Percentiles rank a stretch among this genome's conserved stretches.
phyloP scores from a whole-genome alignment of 2,888 invertebrate genomes.

The Zele albiditarsus region DNA sequence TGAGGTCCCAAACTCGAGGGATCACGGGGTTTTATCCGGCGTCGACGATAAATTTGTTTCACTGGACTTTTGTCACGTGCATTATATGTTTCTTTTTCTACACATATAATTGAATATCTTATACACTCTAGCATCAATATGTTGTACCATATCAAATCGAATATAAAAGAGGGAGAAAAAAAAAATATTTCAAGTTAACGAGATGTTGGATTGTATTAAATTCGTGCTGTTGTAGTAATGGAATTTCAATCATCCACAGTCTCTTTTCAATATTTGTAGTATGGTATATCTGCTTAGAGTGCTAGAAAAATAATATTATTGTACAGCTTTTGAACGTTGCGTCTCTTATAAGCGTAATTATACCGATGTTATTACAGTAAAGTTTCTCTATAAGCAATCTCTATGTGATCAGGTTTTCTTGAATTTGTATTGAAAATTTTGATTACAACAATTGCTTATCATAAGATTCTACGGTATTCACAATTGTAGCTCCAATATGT shows the following conservation, averaged over 20 bases:
- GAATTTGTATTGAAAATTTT: too few species aligned
- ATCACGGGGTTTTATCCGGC: background rate
- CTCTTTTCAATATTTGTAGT: conserved; percentile 1
- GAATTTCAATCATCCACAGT: background rate
- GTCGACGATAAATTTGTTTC: background rate
- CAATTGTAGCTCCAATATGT: conserved; percentile 35
- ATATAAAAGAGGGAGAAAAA: background rate
- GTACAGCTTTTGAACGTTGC: conserved; percentile 41
- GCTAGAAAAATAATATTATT: conserved; percentile 32
- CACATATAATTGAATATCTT: background rate
- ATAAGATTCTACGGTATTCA: conserved; percentile 18
- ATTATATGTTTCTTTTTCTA: background rate
- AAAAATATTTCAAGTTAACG: conserved; percentile 11
- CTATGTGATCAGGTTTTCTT: too few species aligned
- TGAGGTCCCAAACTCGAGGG: background rate
- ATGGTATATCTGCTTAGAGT: conserved; percentile 24
- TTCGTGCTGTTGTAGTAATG: background rate
- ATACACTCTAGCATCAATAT: background rate
- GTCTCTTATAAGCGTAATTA: conserved; percentile 26
- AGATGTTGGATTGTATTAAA: background rate
- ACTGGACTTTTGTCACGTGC: conserved; percentile 9
- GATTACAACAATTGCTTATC: too few species aligned
- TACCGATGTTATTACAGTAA: conserved; percentile 34
- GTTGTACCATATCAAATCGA: conserved; percentile 21
- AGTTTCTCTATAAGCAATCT: too few species aligned